Base-by-base conservation (phyloP, 2,797 vertebrate species). In the Amphiprion clarkii region DNA sequence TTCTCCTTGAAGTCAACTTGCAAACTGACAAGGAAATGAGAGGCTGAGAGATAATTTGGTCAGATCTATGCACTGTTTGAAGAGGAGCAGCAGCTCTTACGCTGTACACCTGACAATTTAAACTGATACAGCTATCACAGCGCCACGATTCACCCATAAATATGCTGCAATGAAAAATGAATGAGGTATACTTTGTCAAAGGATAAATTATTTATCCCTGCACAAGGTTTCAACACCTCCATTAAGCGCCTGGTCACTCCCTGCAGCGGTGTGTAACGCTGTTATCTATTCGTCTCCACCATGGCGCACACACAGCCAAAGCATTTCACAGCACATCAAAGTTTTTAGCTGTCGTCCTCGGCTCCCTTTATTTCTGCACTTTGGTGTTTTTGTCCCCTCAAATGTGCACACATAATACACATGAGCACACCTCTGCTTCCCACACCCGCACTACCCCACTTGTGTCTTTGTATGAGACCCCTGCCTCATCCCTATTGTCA, bases 111-210 rank as follows among this genome's bases (percentile, higher is more conserved):
- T 82, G 82, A 79, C 84, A 73, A 74, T 87, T 86, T 74, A 58
- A 85, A 84, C 44, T 8, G 67, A 86, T 74, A 54, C 46, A 62
- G 74, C 81, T 19, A 82, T 89, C 82, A 65, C 49, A 74, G 76
- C 86, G 78, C 84, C 79, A 77, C 48, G 82, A 90, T 85, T 85
- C 85, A 36, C 75, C 88, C 79, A 57, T 84, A 91, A 93, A 91
- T 92, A 91, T 89, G 87, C 84, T 23, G 27, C 55, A 5, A 87
- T 94, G 74, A 92, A 94, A 90, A 83, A 91, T 93, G 54, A 75
- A 93, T 82, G 84, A 89, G 87, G 90, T 91, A 69, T 91, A 92
- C 90, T 93, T 94, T 93, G 90, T 92, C 83, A 67, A 75, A 84
- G 70, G 75, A 82, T 93, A 68, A 87, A 93, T 93, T 82, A 93